These are phyloP conservation scores for Pelusios castaneus DNA, from an alignment of 2,113 vertebrate genomes.

Conservation along the genomic window DNA sequence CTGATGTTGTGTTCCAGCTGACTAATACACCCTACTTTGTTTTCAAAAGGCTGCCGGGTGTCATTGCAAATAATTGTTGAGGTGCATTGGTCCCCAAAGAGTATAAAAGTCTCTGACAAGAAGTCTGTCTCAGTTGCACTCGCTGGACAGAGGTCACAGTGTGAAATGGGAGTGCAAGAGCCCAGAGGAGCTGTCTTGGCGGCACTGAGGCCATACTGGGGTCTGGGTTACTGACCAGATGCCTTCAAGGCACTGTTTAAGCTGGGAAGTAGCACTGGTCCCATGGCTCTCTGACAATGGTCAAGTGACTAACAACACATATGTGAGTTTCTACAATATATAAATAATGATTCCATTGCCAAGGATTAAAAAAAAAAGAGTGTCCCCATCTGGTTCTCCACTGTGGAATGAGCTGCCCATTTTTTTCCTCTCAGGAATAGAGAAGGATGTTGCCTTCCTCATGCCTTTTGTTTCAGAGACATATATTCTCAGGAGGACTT, in stretches of 20 bases:
- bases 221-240: background rate
- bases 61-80: too few relatives aligned
- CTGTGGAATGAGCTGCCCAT: background rate
- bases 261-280: background rate
- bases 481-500: background rate
- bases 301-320: background rate
- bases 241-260: background rate
- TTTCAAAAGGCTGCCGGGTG: too few relatives aligned
- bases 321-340: background rate
- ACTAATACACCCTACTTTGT: too few relatives aligned
- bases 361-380: background rate
- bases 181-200: too few relatives aligned
- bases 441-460: background rate
- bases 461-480: background rate
- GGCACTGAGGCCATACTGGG: too few relatives aligned
- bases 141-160: too few relatives aligned
- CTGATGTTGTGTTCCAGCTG: too few relatives aligned
- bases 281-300: background rate
- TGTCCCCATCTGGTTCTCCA: accelerated
- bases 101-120: too few relatives aligned
- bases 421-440: background rate
- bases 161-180: too few relatives aligned
- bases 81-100: too few relatives aligned
- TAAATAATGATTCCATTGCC: background rate
- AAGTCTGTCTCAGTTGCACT: too few relatives aligned